phyloP scores from a whole-genome alignment of 30 jellyfish, hydroid and myxozoan species.

The Aurelia sp. region DNA sequence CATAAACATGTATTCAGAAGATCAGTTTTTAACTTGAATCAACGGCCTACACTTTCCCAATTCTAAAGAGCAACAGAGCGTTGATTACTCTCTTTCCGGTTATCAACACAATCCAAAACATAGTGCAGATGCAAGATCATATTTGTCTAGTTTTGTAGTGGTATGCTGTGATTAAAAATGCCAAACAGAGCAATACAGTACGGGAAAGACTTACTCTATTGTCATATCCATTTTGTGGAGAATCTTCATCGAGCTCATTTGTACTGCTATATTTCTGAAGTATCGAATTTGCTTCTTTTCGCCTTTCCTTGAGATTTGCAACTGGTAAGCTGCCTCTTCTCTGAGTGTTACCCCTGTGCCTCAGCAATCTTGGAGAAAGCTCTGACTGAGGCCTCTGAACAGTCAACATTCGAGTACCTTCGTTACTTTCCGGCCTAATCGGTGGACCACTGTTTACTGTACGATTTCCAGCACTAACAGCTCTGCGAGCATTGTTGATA shows the following conservation, averaged over 20 bases:
- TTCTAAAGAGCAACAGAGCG: no score
- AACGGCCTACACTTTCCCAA: no score
- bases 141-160: no score
- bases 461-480: conserved; percentile 38
- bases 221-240: background rate
- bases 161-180: no score
- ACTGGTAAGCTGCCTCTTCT: conserved; percentile 59
- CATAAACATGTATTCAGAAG: no score
- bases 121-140: no score
- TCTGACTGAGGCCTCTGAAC: conserved; percentile 17
- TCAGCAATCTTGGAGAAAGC: background rate
- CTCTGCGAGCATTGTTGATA: background rate
- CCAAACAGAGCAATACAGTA: no score
- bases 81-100: no score
- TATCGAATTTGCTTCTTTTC: conserved; percentile 14
- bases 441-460: background rate
- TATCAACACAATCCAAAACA: no score
- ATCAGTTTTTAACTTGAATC: no score
- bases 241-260: background rate
- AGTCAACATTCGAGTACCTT: background rate
- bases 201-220: background rate
- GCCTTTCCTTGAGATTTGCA: conserved; percentile 3
- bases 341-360: background rate
- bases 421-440: background rate
- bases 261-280: conserved; percentile 25